Conservation (phyloP, 2,113 vertebrate genomes). For the Halichoerus grypus region DNA sequence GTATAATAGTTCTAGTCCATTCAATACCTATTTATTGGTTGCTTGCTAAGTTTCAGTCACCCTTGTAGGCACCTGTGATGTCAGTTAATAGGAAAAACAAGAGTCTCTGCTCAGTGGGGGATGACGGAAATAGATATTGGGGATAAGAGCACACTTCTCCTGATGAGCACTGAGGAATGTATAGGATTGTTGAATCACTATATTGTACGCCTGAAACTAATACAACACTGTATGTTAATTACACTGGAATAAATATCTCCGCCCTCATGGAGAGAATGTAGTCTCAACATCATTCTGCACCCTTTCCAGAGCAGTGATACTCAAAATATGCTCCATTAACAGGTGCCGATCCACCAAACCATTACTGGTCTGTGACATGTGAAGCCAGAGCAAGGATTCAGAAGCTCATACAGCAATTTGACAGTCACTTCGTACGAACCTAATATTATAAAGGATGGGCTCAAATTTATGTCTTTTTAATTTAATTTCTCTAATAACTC, state of each 20-base stretch:
- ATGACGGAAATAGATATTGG: not conserved
- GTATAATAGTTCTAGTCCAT: not conserved
- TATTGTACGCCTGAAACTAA: not conserved
- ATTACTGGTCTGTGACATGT: not conserved
- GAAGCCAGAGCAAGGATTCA: not conserved
- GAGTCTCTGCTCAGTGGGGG: not conserved
- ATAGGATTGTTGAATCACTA: not conserved
- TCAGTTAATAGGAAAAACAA: not conserved
- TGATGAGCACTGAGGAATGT: not conserved
- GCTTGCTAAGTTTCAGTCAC: not conserved
- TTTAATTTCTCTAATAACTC: slow-evolving; percentile 25
- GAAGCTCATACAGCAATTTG: not conserved
- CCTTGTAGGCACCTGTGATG: not conserved
- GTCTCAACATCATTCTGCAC: not conserved
- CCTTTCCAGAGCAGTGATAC: not conserved
- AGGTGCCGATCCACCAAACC: not conserved
- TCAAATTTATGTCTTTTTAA: not conserved
- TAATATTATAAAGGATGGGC: not conserved
- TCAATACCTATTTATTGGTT: not conserved
- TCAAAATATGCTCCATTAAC: not conserved
- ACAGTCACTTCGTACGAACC: not conserved
- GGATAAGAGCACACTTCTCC: not conserved
- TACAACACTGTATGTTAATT: accelerated
- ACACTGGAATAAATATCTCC: not conserved
- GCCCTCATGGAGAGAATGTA: not conserved